Conservation (phyloP, 1,140 invertebrate genomes). For the Bombus breviceps region DNA sequence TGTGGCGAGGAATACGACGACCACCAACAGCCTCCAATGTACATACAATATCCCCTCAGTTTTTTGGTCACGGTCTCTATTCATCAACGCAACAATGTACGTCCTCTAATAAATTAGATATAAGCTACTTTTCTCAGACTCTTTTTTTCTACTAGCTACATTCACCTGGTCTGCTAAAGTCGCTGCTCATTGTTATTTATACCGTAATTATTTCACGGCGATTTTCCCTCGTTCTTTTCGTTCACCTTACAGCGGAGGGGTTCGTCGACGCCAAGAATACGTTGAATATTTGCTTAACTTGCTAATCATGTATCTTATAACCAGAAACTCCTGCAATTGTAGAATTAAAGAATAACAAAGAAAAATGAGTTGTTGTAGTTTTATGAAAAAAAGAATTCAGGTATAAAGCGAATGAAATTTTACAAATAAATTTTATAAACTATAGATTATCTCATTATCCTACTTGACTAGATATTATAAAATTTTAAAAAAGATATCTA, state of each 20-base stretch:
- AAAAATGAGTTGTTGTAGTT: background rate
- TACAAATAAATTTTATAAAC: too few relatives aligned
- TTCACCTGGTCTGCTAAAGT: slow-evolving; percentile 6
- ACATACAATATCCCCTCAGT: slow-evolving; percentile 48
- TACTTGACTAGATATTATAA: too few relatives aligned
- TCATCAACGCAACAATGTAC: slow-evolving; percentile 38
- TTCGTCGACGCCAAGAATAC: background rate
- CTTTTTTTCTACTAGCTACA: background rate
- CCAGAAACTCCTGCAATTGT: background rate
- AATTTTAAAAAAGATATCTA: too few relatives aligned
- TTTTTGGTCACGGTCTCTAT: slow-evolving; percentile 51
- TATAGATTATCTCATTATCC: too few relatives aligned
- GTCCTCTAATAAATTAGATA: slow-evolving; percentile 42
- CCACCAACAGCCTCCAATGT: slow-evolving; percentile 12
- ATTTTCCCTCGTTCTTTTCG: background rate
- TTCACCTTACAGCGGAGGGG: background rate
- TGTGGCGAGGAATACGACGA: slow-evolving; percentile 29
- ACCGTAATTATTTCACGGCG: slow-evolving; percentile 31
- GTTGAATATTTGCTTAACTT: background rate
- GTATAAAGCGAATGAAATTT: too few relatives aligned
- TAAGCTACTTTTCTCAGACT: slow-evolving; percentile 11
- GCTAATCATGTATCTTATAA: background rate
- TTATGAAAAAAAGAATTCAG: too few relatives aligned
- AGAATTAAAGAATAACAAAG: background rate
- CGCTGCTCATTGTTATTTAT: slow-evolving; percentile 40